Percentiles rank a stretch among this genome's conserved stretches.
phyloP scores from a whole-genome alignment of 2,888 invertebrate species.

The Parasteatoda lunata region DNA sequence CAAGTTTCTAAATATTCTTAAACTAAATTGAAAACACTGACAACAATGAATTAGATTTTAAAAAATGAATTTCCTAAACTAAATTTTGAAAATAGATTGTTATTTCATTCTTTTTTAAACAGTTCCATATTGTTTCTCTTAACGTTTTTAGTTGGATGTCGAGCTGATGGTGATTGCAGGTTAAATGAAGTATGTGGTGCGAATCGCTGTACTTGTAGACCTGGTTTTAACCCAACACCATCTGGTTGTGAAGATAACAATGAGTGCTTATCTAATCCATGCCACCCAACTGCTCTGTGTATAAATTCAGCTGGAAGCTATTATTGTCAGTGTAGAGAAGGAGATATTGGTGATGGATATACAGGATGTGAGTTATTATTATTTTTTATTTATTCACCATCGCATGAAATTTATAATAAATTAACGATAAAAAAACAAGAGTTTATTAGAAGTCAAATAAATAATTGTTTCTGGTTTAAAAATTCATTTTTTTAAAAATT shows the following conservation, averaged over 20 bases:
- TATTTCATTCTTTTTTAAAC: no score
- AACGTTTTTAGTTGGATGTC: slow-evolving; percentile 81
- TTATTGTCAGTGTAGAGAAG: slow-evolving; percentile 84
- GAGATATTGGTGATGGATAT: slow-evolving; percentile 83
- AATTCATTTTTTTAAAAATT: no score
- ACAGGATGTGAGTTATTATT: slow-evolving; percentile 63
- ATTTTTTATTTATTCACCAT: not conserved
- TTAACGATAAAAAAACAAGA: not conserved
- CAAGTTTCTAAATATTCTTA: no score
- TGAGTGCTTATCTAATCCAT: slow-evolving; percentile 82
- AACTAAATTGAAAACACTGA: no score
- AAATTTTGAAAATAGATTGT: no score
- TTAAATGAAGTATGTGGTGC: slow-evolving; percentile 79
- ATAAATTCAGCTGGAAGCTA: slow-evolving; percentile 87
- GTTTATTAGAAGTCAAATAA: no score
- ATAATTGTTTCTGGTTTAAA: no score
- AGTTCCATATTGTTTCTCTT: no score
- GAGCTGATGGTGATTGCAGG: slow-evolving; percentile 86
- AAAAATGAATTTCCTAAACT: no score
- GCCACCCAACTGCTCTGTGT: slow-evolving; percentile 87
- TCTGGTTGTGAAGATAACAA: slow-evolving; percentile 85
- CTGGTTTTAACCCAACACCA: slow-evolving; percentile 83
- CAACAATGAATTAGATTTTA: no score
- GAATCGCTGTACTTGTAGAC: slow-evolving; percentile 73
- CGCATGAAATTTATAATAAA: not conserved